Evolutionary conservation across 2,797 vertebrate genomes (phyloP), one percentile per base, ranked within the genome.

Genomic region (Sardinella longiceps): DNA sequence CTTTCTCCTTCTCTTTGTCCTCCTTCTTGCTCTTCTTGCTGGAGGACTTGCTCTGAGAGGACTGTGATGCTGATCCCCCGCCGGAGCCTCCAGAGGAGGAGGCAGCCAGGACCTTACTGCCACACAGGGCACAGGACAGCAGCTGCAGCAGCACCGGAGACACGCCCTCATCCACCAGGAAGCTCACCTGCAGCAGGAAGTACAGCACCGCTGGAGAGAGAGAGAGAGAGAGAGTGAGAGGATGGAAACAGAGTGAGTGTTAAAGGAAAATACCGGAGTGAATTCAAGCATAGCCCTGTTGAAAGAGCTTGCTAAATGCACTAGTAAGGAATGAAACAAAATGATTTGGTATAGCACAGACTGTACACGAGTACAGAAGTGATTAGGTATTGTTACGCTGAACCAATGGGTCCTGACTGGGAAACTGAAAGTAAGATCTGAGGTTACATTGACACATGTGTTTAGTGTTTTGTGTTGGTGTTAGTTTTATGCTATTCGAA

Each of bases 21-120:
- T 99, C 98, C 87, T 99, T 99, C 93, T 99, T 99, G 95, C 98
- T 99, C 93, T 99, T 99, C 92, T 99, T 99, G 83, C 96, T 97
- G 56, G 98, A 99, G 1, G 98, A 98, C 91, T 98, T 99, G 92
- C 97, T 96, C 93, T 98, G 98, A 1, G 97, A 91, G 0, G 96
- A 90, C 90, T 98, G 98, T 82, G 97, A 97, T 0, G 95, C 91
- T 0, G 96, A 87, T 0, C 96, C 95, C 90, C 95, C 90, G 83
- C 90, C 88, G 0, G 97, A 96, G 6, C 94, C 95, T 1, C 96
- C 95, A 39, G 95, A 95, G 1, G 96, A 92, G 66, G 95, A 91
- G 33, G 91, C 94, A 5, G 97, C 96, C 2, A 99, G 92, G 84
- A 99, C 98, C 93, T 98, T 99, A 90, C 98, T 99, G 93, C 98